phyloP scores from a whole-genome alignment of 2,797 vertebrate genomes.

The Bothrops alternatus region DNA sequence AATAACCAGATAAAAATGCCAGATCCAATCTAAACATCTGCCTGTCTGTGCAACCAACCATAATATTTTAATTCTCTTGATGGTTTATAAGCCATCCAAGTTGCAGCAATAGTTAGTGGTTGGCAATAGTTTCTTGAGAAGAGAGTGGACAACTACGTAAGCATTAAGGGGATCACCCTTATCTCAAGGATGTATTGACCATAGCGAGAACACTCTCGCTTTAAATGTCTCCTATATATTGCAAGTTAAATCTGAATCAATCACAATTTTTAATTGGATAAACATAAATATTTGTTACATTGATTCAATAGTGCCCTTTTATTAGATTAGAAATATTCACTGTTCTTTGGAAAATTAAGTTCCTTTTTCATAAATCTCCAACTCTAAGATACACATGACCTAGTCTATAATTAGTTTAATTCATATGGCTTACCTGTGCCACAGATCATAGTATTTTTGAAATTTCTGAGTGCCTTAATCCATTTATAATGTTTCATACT shows the following conservation, averaged over 20 bases:
- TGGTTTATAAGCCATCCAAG: not conserved
- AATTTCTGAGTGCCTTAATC: not conserved
- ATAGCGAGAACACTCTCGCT: not conserved
- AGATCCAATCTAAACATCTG: not conserved
- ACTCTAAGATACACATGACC: not conserved
- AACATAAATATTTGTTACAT: slow-evolving; percentile 8
- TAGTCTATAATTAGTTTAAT: slow-evolving; percentile 1
- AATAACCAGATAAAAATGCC: not conserved
- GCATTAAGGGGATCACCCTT: not conserved
- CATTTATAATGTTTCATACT: slow-evolving; percentile 22
- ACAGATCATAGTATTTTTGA: slow-evolving; percentile 27
- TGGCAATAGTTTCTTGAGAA: not conserved
- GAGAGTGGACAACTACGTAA: not conserved
- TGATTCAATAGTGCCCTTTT: slow-evolving; percentile 11
- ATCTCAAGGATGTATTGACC: not conserved
- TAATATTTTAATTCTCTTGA: not conserved
- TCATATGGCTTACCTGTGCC: slow-evolving; percentile 18
- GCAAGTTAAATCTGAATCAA: not conserved
- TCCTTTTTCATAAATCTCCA: slow-evolving; percentile 20
- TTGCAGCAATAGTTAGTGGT: not conserved
- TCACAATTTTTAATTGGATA: not conserved
- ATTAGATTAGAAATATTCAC: slow-evolving; percentile 17
- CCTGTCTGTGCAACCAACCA: not conserved
- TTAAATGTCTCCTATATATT: not conserved
- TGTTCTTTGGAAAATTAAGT: slow-evolving; percentile 17